Evolutionary conservation across 1,140 invertebrate genomes (phyloP).

Genomic region (Zaprionus nigranus): DNA sequence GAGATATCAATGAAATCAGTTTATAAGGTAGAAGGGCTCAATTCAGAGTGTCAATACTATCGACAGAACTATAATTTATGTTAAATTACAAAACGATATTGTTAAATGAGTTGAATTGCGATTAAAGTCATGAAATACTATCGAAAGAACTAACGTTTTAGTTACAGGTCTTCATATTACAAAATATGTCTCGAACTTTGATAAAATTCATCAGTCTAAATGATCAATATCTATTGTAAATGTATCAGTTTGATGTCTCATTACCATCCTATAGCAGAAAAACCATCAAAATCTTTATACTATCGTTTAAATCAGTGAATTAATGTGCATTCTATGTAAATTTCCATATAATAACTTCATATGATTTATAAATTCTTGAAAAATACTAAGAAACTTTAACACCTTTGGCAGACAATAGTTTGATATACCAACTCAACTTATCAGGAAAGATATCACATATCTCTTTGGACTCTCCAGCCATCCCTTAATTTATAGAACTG

Average conservation of each 20-base stretch:
- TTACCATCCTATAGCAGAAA: too few relatives aligned
- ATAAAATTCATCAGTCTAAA: background rate
- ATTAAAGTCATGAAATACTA: background rate
- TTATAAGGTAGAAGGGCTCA: too few relatives aligned
- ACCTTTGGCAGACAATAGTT: background rate
- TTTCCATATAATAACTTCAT: background rate
- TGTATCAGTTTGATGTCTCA: too few relatives aligned
- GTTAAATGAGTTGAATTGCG: too few relatives aligned
- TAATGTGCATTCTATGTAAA: background rate
- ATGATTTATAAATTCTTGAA: too few relatives aligned
- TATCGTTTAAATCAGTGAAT: background rate
- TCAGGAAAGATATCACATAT: background rate
- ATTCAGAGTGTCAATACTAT: background rate
- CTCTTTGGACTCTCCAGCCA: background rate
- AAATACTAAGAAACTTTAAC: background rate
- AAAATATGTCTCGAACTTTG: background rate
- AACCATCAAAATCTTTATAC: background rate
- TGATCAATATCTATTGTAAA: too few relatives aligned
- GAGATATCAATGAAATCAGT: background rate
- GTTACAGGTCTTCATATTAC: background rate
- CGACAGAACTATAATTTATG: background rate
- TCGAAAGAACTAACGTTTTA: background rate
- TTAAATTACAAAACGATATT: too few relatives aligned
- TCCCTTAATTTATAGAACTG: background rate
- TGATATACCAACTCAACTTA: background rate